Evolutionary conservation across 2,888 invertebrate species (phyloP).

Genomic region (Sinopyrophorus schimmeli): DNA sequence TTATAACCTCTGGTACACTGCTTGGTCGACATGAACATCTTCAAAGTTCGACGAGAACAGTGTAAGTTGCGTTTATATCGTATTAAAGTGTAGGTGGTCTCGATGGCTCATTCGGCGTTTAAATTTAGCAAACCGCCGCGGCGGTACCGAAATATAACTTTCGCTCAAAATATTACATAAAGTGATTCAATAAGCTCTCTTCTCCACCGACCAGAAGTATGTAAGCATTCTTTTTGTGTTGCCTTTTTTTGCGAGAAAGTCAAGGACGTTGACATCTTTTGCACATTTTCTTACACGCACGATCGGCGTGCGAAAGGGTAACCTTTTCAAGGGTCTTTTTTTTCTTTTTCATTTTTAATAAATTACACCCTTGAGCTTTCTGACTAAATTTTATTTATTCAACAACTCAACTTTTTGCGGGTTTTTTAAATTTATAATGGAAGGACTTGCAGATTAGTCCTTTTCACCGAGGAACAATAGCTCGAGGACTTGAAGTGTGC

Average conservation of each 20-base stretch:
- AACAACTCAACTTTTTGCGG: no score
- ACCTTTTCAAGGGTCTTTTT: no score
- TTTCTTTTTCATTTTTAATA: no score
- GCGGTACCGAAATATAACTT: slow-evolving; percentile 5
- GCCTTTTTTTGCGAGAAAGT: slow-evolving; percentile 8
- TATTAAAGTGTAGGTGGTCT: slow-evolving; percentile 20
- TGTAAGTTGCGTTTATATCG: slow-evolving; percentile 36
- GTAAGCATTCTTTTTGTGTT: slow-evolving; percentile 18
- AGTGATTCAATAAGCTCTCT: slow-evolving; percentile 20
- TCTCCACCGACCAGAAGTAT: slow-evolving; percentile 19
- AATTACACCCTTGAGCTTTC: no score
- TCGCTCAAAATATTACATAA: slow-evolving; percentile 16
- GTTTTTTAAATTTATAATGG: no score
- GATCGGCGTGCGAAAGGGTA: no score
- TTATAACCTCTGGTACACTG: slow-evolving; percentile 31
- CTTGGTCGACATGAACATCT: slow-evolving; percentile 37
- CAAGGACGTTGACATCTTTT: slow-evolving; percentile 6
- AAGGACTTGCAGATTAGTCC: no score
- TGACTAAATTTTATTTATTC: no score
- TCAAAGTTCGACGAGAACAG: slow-evolving; percentile 41
- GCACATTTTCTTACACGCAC: slow-evolving; percentile 3
- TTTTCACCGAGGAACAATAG: no score
- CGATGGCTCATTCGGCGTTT: slow-evolving; percentile 21
- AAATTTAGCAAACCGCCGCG: slow-evolving; percentile 17
- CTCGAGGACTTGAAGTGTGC: no score